Evolutionary conservation across 1,140 invertebrate genomes (phyloP).

Genomic region (Drosophila suzukii): DNA sequence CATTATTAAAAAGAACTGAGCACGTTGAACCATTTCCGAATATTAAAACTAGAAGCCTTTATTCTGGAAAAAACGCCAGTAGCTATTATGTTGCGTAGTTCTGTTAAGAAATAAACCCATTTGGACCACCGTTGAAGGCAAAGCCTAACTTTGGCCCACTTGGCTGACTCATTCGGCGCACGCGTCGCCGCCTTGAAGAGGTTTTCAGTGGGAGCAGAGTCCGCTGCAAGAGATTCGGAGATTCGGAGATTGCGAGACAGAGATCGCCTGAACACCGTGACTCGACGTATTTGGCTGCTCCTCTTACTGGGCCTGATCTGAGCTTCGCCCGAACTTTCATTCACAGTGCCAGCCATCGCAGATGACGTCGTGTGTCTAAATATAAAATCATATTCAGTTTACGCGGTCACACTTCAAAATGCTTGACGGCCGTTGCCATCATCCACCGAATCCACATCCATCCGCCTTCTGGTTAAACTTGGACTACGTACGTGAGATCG

Average conservation of each 20-base stretch:
- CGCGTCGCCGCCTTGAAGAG: slow-evolving; percentile 40
- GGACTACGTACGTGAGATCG: slow-evolving; percentile 24
- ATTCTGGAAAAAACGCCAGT: no score
- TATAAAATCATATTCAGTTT: slow-evolving; percentile 77
- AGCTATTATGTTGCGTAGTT: not conserved
- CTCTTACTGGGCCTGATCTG: slow-evolving; percentile 33
- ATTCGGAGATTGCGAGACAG: slow-evolving; percentile 22
- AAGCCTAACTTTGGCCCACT: slow-evolving; percentile 12
- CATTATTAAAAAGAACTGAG: no score
- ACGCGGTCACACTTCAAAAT: slow-evolving; percentile 72
- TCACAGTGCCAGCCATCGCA: slow-evolving; percentile 43
- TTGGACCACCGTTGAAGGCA: slow-evolving; percentile 12
- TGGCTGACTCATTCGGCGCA: slow-evolving; percentile 59
- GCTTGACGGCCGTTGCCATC: slow-evolving; percentile 51
- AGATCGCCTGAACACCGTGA: slow-evolving; percentile 55
- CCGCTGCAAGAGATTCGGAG: slow-evolving; percentile 9
- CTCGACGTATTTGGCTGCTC: slow-evolving; percentile 47
- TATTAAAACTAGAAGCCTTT: no score
- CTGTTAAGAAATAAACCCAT: not conserved
- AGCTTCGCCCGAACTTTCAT: slow-evolving; percentile 64
- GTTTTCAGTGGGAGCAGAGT: slow-evolving; percentile 44
- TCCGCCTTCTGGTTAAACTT: slow-evolving; percentile 47
- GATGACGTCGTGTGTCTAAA: slow-evolving; percentile 76
- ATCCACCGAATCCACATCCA: slow-evolving; percentile 52
- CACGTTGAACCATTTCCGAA: no score